Percentiles rank a stretch among this genome's conserved stretches.
Conservation (phyloP, 2,888 invertebrate genomes). For the Leucophora obtusa region DNA sequence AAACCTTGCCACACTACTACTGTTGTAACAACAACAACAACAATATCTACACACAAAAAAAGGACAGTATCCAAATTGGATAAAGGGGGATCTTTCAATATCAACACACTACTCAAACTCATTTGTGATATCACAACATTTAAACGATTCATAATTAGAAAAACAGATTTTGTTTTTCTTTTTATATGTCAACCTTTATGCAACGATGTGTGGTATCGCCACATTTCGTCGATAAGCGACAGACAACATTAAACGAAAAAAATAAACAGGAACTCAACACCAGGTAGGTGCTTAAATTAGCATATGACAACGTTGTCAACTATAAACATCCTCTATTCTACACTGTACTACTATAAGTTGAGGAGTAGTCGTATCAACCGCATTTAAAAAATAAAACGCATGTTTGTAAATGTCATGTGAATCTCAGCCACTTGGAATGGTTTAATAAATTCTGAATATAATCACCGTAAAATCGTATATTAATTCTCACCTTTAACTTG, state of each 20-base stretch:
- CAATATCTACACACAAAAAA: neutral
- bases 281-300: constrained; percentile 65
- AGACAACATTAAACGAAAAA: constrained; percentile 16
- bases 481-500: constrained; percentile 70
- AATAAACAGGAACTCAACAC: constrained; percentile 40
- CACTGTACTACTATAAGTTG: constrained; percentile 4
- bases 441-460: constrained; percentile 75
- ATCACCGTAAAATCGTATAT: constrained; percentile 74
- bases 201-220: constrained; percentile 59
- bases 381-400: constrained; percentile 41
- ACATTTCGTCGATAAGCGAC: constrained; percentile 49
- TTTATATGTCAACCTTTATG: constrained; percentile 24
- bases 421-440: constrained; percentile 59
- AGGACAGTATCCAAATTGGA: constrained; percentile 41
- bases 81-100: neutral
- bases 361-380: constrained; percentile 2
- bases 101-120: constrained; percentile 32
- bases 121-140: constrained; percentile 59
- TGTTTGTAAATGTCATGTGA: constrained; percentile 61
- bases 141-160: constrained; percentile 65
- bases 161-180: constrained; percentile 51
- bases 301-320: constrained; percentile 65
- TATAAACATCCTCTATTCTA: constrained; percentile 45
- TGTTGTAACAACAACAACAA: constrained; percentile 30
- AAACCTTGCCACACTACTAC: constrained; percentile 25